Evolutionary conservation across 2,113 vertebrate genomes (phyloP), one percentile per base, ranked within the genome.

Genomic region (Heliornis fulica): DNA sequence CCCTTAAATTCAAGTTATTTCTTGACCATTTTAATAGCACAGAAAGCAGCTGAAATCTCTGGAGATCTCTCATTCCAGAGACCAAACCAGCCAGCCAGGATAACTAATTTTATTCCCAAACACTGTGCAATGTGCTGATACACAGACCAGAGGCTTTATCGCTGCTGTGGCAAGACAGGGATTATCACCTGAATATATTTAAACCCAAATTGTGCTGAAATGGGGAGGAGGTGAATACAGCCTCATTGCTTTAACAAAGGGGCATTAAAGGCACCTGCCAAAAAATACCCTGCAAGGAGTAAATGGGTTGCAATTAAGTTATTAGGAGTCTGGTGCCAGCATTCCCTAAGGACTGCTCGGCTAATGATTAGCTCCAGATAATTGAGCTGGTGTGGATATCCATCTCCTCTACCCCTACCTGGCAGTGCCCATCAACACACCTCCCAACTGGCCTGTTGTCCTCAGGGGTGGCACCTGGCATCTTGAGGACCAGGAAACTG

Each of bases 201-300:
- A 64, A 89, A 80, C 51, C 63, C 76, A 40, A 97, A 56, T 94
- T 61, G 68, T 87, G 75, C 69, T 86, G 79, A 81, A 84, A 90
- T n/a, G 28, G 46, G 82, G 75, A 51, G 72, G 82, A 74, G 80
- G 32, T 4, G 40, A 88, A 71, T 25, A 54, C 69, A 72, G 65
- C 69, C 54, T 74, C 68, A 23, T 66, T 76, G 76, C 57, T 93
- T 94, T 70, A 81, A 82, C 60, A 61, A 53, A 89, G 65, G 41
- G 89, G 74, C 60, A 64, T 83, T 95, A 86, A 85, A 94, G 69
- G 48, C 75, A 95, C 81, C 90, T 64, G 77, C 48, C 31, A 68
- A 81, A 91, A 85, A 75, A 80, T 57, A 65, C 51, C 69, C 69
- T 89, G 85, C 38, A 34, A 94, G 90, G 93, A 87, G 51, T 83